Evolutionary conservation across 2,113 vertebrate genomes (phyloP).

Genomic region (Thoracochromis brauschi): DNA sequence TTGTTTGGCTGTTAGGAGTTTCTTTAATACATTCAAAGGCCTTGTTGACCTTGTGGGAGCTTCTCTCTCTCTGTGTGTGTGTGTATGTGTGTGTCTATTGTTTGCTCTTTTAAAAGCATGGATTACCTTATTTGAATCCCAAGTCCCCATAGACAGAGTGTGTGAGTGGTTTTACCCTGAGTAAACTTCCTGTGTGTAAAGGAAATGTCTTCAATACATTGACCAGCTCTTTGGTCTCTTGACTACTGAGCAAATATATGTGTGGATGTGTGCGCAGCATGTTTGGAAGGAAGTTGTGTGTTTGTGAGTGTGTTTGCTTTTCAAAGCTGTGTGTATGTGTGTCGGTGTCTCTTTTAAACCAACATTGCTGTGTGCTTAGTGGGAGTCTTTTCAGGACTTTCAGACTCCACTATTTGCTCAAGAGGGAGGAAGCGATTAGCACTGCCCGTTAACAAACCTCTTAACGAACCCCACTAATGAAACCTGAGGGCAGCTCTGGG

Average conservation of each 20-base stretch:
- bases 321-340: not conserved
- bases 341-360: conserved; percentile 9
- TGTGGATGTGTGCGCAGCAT: not conserved
- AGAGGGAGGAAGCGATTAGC: conserved; percentile 56
- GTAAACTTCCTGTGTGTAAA: not conserved
- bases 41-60: not conserved
- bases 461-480: conserved; percentile 62
- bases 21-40: not conserved
- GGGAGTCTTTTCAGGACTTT: conserved; percentile 39
- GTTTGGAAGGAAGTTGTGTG: not conserved
- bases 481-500: conserved; percentile 61
- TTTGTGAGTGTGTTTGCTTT: not conserved
- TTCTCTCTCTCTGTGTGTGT: not conserved
- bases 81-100: not conserved
- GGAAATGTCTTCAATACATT: not conserved
- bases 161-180: not conserved
- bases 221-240: not conserved
- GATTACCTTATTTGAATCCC: not conserved
- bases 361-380: conserved; percentile 3
- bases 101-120: not conserved
- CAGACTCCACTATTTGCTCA: conserved; percentile 45
- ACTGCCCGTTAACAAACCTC: conserved; percentile 57
- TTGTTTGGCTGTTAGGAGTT: not conserved
- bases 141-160: not conserved
- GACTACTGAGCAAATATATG: not conserved